Evolutionary conservation across 2,888 invertebrate species (phyloP).

Genomic region (Ellobium chinense): DNA sequence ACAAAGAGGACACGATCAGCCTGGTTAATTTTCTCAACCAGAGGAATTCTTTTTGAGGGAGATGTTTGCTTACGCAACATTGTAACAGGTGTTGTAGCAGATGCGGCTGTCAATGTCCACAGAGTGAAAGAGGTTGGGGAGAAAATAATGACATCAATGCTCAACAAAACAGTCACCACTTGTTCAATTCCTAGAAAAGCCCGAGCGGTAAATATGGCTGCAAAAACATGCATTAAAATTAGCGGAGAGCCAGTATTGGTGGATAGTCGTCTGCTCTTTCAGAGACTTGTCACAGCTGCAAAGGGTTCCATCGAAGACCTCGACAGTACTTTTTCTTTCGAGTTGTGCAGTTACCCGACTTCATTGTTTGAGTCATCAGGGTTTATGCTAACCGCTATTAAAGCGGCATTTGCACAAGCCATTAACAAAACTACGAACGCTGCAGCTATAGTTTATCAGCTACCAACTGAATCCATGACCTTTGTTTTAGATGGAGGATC

Average conservation of each 20-base stretch:
- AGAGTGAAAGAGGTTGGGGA: neutral
- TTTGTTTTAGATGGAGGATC: conserved; percentile 59
- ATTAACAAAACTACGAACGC: neutral
- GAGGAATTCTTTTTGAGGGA: neutral
- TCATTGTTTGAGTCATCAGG: conserved; percentile 17
- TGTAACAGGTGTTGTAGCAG: neutral
- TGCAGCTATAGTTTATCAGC: neutral
- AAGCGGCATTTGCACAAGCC: neutral
- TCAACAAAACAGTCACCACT: neutral
- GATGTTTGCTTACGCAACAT: neutral
- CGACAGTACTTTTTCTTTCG: neutral
- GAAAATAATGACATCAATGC: neutral
- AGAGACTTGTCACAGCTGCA: neutral
- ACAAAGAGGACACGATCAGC: neutral
- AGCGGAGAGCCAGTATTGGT: too few species aligned
- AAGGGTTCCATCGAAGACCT: neutral
- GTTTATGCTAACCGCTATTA: neutral
- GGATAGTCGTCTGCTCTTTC: neutral
- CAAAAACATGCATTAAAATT: neutral
- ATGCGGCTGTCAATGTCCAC: neutral
- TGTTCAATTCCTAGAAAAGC: neutral
- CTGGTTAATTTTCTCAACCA: neutral
- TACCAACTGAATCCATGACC: neutral
- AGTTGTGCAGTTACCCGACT: neutral
- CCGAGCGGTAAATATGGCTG: neutral